Evolutionary conservation across 1,140 invertebrate species (phyloP).

Genomic region (Oryzaephilus surinamensis): DNA sequence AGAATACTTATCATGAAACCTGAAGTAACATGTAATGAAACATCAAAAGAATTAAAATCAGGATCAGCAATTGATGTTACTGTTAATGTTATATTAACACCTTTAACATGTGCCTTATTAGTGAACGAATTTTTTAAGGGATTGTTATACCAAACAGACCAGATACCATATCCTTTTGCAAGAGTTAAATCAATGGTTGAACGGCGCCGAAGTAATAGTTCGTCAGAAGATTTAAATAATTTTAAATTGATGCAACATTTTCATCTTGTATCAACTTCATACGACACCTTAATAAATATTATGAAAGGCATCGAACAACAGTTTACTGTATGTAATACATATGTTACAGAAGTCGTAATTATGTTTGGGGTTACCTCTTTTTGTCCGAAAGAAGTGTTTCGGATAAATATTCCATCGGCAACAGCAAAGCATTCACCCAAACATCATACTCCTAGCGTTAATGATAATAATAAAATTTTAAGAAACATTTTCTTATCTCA

Average conservation of each 20-base stretch:
- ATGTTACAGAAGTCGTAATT: slow-evolving; percentile 15
- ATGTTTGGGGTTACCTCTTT: slow-evolving; percentile 17
- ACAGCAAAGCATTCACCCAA: too few relatives aligned
- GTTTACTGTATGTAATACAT: slow-evolving; percentile 11
- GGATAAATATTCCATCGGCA: slow-evolving; percentile 12
- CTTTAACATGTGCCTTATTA: slow-evolving; percentile 15
- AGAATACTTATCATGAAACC: too few relatives aligned
- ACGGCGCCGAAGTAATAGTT: slow-evolving; percentile 7
- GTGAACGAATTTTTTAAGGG: slow-evolving; percentile 23
- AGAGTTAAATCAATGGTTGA: slow-evolving; percentile 17
- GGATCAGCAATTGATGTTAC: neutral
- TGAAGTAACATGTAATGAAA: too few relatives aligned
- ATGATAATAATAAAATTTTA: too few relatives aligned
- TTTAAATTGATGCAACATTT: slow-evolving; percentile 16
- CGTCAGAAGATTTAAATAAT: slow-evolving; percentile 8
- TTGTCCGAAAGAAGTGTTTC: slow-evolving; percentile 19
- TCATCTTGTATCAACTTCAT: slow-evolving; percentile 15
- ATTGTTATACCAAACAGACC: slow-evolving; percentile 19
- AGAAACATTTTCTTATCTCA: too few relatives aligned
- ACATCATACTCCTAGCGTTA: too few relatives aligned
- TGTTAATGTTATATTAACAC: slow-evolving; percentile 13
- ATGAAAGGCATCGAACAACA: slow-evolving; percentile 15
- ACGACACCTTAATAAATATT: slow-evolving; percentile 15
- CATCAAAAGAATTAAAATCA: neutral
- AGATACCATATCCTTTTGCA: slow-evolving; percentile 23